Evolutionary conservation across 37 sponge, comb jelly and placozoan genomes (phyloP).

Genomic region (Eunapius fragilis): DNA sequence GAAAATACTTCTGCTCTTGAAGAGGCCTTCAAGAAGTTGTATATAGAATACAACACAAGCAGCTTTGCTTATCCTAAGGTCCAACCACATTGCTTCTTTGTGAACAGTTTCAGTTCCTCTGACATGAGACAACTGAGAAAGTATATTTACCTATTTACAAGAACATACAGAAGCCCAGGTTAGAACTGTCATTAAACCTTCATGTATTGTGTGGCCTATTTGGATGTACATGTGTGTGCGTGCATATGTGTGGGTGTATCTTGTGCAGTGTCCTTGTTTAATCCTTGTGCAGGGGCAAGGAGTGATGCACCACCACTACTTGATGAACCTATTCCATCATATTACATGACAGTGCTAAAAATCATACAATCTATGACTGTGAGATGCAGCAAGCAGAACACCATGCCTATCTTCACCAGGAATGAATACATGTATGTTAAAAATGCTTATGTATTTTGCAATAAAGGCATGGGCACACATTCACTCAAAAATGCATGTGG

Average conservation of each 20-base stretch:
- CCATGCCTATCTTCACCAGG: constrained; percentile 57
- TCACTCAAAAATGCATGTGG: too few species aligned
- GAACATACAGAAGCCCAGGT: constrained; percentile 46
- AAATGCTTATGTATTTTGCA: too few species aligned
- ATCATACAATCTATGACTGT: constrained; percentile 38
- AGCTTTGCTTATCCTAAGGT: constrained; percentile 34
- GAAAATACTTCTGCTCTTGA: constrained; percentile 1
- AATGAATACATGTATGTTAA: constrained; percentile 39
- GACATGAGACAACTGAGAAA: constrained; percentile 54
- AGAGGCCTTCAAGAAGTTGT: constrained; percentile 35
- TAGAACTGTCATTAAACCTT: too few species aligned
- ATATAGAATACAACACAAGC: constrained; percentile 15
- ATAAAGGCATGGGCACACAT: too few species aligned
- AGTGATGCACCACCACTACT: constrained; percentile 27
- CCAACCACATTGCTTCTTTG: constrained; percentile 23
- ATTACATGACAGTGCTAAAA: constrained; percentile 62
- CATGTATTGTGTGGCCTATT: too few species aligned
- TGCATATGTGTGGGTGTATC: not conserved
- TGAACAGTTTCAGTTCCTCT: constrained; percentile 31
- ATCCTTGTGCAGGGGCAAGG: not conserved
- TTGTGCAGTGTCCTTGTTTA: too few species aligned
- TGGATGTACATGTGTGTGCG: not conserved
- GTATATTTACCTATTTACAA: constrained; percentile 56
- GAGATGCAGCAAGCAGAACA: constrained; percentile 20
- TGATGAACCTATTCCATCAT: constrained; percentile 65